These are phyloP conservation scores for Drosophila borealis DNA, from an alignment of 2,888 invertebrate genomes.

Conservation along the genomic window DNA sequence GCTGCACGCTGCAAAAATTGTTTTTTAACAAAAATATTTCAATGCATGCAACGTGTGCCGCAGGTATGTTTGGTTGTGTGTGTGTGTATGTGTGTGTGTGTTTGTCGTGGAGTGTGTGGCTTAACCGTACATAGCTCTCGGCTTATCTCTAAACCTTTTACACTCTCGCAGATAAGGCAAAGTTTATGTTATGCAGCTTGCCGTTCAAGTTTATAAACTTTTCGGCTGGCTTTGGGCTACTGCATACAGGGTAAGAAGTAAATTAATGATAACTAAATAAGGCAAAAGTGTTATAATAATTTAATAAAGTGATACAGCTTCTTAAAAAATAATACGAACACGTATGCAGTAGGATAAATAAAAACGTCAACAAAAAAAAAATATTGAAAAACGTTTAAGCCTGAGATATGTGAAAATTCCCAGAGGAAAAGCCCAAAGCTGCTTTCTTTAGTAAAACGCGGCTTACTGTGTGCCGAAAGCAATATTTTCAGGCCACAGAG, in stretches of 20 bases:
- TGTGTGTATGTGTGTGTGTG: slow-evolving; percentile 15
- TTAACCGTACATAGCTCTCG: slow-evolving; percentile 57
- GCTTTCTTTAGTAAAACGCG: slow-evolving; percentile 1
- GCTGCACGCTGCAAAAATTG: slow-evolving; percentile 54
- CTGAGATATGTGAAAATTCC: background rate
- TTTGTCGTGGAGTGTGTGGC: slow-evolving; percentile 39
- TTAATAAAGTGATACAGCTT: background rate
- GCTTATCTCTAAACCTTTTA: slow-evolving; percentile 69
- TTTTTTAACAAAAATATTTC: slow-evolving; percentile 70
- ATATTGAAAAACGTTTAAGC: background rate
- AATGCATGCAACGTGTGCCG: slow-evolving; percentile 34
- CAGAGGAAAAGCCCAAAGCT: background rate
- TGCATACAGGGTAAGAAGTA: slow-evolving; percentile 4
- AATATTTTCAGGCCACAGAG: background rate
- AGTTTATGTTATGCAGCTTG: slow-evolving; percentile 53
- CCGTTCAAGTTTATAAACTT: slow-evolving; percentile 32
- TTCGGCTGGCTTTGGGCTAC: slow-evolving; percentile 18
- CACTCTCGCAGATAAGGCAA: slow-evolving; percentile 63
- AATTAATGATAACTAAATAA: slow-evolving; percentile 28
- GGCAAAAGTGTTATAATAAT: background rate
- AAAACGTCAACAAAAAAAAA: background rate
- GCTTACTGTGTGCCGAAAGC: slow-evolving; percentile 2
- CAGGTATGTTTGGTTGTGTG: slow-evolving; percentile 4
- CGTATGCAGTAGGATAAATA: background rate
- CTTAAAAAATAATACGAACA: background rate